Evolutionary conservation across 2,113 vertebrate species (phyloP), one percentile per base, ranked within the genome.

Genomic region (Phalacrocorax pelagicus): DNA sequence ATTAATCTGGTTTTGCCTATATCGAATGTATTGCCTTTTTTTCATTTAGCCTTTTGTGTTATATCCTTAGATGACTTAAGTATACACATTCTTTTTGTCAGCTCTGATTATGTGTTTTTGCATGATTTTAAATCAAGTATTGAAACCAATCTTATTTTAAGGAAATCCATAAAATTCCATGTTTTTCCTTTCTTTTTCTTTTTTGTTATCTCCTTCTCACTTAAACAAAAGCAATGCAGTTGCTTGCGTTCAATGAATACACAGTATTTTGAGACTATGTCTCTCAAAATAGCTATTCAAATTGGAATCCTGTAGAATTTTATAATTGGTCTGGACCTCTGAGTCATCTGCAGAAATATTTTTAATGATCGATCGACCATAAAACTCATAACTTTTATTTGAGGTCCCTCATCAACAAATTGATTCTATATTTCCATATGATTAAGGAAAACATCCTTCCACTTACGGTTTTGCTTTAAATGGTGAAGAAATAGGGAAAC

Each of bases 281-380:
- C 38, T 94, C 78, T 82, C 57, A 47, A 70, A 57, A 42, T 72
- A 67, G 15, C 59, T 84, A 47, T 75, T 47, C 54, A 96, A 3
- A 92, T 62, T 92, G 63, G 72, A 92, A 82, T 89, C 81, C 34
- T 74, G 38, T 52, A 61, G 59, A 88, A 92, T 16, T 57, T 88
- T 92, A 80, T 97, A 95, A 96, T 97, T 96, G 95, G 80, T 95
- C 80, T 97, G 96, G 91, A 96, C 92, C 94, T 65, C 24, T 54
- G 92, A 71, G 94, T 66, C 59, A 70, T 79, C 82, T 81, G 52
- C 49, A 96, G 88, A 94, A 96, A 94, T 84, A 94, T 89, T 96
- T 95, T 97, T 96, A 97, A 97, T 96, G 87, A 97, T 97, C 91
- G 87, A 91, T 90, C 15, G 24, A 94, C 84, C 94, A 81, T 67